phyloP scores from a whole-genome alignment of 2,797 vertebrate species.

The Basileuterus tristriatus region DNA sequence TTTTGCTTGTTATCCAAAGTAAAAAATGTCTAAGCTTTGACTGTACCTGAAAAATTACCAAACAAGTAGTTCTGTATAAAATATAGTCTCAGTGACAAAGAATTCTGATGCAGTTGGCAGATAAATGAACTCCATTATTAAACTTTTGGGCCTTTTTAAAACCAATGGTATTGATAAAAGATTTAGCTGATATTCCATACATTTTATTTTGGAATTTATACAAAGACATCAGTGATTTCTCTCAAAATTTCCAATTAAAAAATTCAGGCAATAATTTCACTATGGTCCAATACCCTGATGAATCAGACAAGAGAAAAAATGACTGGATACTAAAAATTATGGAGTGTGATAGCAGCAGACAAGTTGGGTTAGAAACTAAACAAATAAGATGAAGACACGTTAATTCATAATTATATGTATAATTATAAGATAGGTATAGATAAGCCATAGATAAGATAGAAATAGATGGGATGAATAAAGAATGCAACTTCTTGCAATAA shows the following conservation, averaged over 20 bases:
- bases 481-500: background rate
- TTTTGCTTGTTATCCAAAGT: background rate
- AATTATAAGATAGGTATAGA: background rate
- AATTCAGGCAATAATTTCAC: background rate
- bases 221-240: background rate
- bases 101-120: background rate
- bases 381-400: background rate
- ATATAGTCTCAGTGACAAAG: background rate
- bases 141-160: background rate
- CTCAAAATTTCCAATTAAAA: background rate
- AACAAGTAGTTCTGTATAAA: background rate
- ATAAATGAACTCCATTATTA: background rate
- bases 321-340: background rate
- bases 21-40: background rate
- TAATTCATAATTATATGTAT: background rate
- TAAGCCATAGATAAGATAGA: background rate
- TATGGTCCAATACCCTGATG: background rate
- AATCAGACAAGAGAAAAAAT: background rate
- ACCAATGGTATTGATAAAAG: background rate
- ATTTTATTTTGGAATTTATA: background rate
- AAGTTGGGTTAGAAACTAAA: background rate
- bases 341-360: accelerated
- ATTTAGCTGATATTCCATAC: background rate
- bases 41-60: background rate
- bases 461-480: background rate